A percentile compares a stretch with the other conserved stretches of the same genome.
These are phyloP conservation scores for Mimachlamys varia DNA, from an alignment of 2,888 invertebrate species.

Conservation along the genomic window DNA sequence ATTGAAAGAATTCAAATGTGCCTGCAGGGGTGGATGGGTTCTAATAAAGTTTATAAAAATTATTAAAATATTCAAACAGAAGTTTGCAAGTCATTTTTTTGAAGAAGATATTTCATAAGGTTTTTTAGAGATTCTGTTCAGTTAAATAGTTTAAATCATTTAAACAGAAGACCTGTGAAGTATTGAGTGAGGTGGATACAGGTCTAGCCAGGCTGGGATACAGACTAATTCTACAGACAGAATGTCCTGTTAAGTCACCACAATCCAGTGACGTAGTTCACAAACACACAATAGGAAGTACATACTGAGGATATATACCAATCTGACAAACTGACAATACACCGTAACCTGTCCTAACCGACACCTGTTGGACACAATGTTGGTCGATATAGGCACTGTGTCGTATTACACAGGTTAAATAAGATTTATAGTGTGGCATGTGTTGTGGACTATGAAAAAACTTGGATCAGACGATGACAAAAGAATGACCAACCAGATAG, in stretches of 20 bases:
- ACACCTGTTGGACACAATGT: not conserved
- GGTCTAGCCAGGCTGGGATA: not conserved
- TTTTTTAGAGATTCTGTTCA: too few species aligned
- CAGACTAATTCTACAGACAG: not conserved
- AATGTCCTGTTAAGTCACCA: not conserved
- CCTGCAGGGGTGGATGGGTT: too few species aligned
- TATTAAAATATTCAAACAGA: too few species aligned
- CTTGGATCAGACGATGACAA: not conserved
- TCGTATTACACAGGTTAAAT: not conserved
- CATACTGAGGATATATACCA: not conserved
- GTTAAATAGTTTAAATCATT: too few species aligned
- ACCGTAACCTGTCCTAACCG: not conserved
- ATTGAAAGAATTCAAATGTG: too few species aligned
- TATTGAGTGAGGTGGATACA: too few species aligned
- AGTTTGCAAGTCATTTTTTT: too few species aligned
- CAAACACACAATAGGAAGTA: not conserved
- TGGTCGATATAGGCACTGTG: slow-evolving; percentile 6
- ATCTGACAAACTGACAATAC: not conserved
- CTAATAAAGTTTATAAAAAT: too few species aligned
- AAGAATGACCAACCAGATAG: not conserved
- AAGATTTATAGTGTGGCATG: not conserved
- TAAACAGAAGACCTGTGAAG: too few species aligned
- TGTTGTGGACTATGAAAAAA: not conserved
- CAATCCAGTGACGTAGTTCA: not conserved
- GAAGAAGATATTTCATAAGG: too few species aligned